Evolutionary conservation across 2,888 invertebrate genomes (phyloP).

Genomic region (Monochamus alternatus): DNA sequence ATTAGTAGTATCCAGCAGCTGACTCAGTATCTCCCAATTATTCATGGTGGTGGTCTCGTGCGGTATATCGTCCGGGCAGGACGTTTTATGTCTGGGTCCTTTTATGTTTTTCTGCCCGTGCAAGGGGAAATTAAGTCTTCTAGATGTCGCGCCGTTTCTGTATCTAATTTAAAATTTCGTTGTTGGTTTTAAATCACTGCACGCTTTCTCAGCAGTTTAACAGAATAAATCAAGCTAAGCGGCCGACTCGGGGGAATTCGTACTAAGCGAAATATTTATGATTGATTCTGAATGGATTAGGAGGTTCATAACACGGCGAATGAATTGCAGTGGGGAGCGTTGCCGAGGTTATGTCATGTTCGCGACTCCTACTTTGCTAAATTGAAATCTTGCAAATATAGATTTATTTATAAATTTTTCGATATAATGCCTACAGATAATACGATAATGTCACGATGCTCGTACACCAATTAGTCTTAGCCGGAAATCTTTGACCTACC

Average conservation of each 20-base stretch:
- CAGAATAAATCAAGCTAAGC: slow-evolving; percentile 7
- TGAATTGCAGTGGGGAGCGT: not conserved
- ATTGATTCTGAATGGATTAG: slow-evolving; percentile 3
- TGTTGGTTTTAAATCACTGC: slow-evolving; percentile 12
- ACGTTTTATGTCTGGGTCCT: slow-evolving; percentile 6
- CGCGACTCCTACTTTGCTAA: no score
- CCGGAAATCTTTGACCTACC: no score
- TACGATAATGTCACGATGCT: no score
- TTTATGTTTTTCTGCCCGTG: not conserved
- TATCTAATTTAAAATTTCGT: slow-evolving; percentile 6
- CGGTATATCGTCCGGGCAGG: not conserved
- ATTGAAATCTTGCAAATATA: no score
- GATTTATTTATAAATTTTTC: no score
- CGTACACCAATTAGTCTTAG: no score
- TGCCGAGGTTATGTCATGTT: no score
- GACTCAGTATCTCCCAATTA: slow-evolving; percentile 27
- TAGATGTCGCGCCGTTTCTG: not conserved
- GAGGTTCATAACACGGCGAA: not conserved
- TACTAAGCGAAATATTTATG: slow-evolving; percentile 13
- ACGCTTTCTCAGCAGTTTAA: slow-evolving; percentile 6
- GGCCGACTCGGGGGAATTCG: not conserved
- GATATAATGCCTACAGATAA: no score
- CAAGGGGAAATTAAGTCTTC: slow-evolving; percentile 1
- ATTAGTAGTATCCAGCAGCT: slow-evolving; percentile 26
- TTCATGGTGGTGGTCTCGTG: not conserved